phyloP scores from a whole-genome alignment of 2,888 invertebrate species.

The Meiosimyza decipiens region DNA sequence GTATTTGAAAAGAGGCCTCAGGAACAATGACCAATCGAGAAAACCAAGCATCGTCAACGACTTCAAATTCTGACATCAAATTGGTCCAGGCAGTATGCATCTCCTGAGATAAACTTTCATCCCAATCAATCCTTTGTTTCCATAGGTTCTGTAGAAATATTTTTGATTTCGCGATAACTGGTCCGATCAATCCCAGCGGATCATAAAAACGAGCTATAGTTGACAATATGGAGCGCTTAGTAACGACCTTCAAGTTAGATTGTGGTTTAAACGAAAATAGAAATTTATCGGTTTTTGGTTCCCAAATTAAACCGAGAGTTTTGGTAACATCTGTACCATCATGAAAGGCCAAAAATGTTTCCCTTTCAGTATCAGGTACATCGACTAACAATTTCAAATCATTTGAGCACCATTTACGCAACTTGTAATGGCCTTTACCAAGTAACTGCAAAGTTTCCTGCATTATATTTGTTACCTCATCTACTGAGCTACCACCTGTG shows the following conservation, averaged over 20 bases:
- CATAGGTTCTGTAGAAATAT: conserved; percentile 20
- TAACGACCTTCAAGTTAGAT: not conserved
- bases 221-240: conserved; percentile 1
- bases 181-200: not conserved
- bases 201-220: conserved; percentile 12
- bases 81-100: not conserved
- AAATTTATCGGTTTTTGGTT: conserved; percentile 38
- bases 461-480: conserved; percentile 26
- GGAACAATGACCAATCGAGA: too few relatives aligned
- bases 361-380: conserved; percentile 4
- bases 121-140: conserved; percentile 15
- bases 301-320: conserved; percentile 39
- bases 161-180: conserved; percentile 3
- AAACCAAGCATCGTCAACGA: too few relatives aligned
- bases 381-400: conserved; percentile 17
- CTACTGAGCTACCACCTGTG: conserved; percentile 33
- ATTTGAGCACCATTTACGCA: conserved; percentile 39
- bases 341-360: conserved; percentile 34
- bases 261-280: conserved; percentile 34
- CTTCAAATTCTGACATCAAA: not conserved
- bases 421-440: not conserved
- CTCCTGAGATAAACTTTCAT: conserved; percentile 3
- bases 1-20: too few relatives aligned
- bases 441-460: not conserved
- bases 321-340: conserved; percentile 40